These are phyloP conservation scores for Chloroceryle aenea DNA, from an alignment of 2,113 vertebrate species.

Conservation along the genomic window DNA sequence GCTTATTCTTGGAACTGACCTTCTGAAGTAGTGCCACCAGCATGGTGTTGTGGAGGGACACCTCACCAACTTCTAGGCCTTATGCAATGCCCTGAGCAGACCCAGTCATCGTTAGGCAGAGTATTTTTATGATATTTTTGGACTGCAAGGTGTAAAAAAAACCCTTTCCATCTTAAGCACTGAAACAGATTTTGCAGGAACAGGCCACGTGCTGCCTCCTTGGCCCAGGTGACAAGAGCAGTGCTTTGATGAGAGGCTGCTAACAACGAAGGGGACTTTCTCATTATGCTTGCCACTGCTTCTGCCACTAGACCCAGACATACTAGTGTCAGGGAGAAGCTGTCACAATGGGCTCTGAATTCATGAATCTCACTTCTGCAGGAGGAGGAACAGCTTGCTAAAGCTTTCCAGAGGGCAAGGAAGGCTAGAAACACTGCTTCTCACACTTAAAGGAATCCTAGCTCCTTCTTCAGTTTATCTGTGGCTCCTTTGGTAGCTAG, in stretches of 20 bases:
- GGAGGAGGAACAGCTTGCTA: not conserved
- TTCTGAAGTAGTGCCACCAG: not conserved
- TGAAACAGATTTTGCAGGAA: not conserved
- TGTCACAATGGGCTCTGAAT: not conserved
- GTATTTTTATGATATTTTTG: not conserved
- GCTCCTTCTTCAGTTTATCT: not conserved
- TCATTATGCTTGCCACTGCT: not conserved
- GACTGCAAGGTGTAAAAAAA: not conserved
- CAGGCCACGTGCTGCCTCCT: not conserved
- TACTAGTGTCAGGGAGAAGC: not conserved
- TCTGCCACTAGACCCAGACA: not conserved
- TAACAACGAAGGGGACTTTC: not conserved
- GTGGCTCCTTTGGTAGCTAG: not conserved
- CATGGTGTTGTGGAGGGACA: not conserved
- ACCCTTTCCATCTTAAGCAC: not conserved
- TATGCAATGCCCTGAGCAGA: fast-evolving
- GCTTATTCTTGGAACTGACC: not conserved
- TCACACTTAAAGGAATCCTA: not conserved
- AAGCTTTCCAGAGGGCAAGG: not conserved
- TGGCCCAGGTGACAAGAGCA: not conserved
- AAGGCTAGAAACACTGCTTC: not conserved
- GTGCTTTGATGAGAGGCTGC: slow-evolving; percentile 4
- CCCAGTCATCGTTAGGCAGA: not conserved
- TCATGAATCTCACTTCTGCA: not conserved
- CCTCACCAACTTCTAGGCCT: fast-evolving